Evolutionary conservation across 2,888 invertebrate species (phyloP).

Genomic region (Marronus borbonicus): DNA sequence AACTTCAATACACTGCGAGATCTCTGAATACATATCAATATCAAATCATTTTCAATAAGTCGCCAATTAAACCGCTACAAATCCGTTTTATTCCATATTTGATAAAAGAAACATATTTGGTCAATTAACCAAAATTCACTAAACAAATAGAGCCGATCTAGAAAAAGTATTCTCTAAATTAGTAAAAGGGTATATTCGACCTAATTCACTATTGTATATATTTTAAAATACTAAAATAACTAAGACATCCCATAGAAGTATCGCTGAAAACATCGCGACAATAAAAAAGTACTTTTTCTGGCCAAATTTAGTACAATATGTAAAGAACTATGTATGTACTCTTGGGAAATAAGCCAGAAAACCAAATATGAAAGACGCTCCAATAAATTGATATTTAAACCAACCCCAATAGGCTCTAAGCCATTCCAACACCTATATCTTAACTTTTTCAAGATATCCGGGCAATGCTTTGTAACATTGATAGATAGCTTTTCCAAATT

Average conservation of each 20-base stretch:
- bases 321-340: constrained; percentile 27
- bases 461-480: constrained; percentile 53
- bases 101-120: neutral
- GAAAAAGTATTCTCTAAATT: neutral
- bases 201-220: neutral
- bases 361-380: constrained; percentile 45
- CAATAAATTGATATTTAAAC: constrained; percentile 37
- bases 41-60: neutral
- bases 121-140: neutral
- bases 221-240: neutral
- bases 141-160: neutral
- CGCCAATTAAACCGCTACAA: neutral
- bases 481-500: constrained; percentile 56
- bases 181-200: neutral
- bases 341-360: constrained; percentile 45
- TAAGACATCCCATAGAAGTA: constrained; percentile 31
- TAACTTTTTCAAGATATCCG: constrained; percentile 35
- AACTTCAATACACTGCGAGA: neutral
- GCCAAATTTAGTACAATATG: constrained; percentile 30
- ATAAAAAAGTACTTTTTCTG: constrained; percentile 39
- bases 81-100: neutral
- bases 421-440: constrained; percentile 42
- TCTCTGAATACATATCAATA: neutral
- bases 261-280: constrained; percentile 28
- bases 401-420: constrained; percentile 19